A percentile compares a stretch with the other conserved stretches of the same genome.
phyloP scores from a whole-genome alignment of 2,888 invertebrate species.

The Brachyptera risi region DNA sequence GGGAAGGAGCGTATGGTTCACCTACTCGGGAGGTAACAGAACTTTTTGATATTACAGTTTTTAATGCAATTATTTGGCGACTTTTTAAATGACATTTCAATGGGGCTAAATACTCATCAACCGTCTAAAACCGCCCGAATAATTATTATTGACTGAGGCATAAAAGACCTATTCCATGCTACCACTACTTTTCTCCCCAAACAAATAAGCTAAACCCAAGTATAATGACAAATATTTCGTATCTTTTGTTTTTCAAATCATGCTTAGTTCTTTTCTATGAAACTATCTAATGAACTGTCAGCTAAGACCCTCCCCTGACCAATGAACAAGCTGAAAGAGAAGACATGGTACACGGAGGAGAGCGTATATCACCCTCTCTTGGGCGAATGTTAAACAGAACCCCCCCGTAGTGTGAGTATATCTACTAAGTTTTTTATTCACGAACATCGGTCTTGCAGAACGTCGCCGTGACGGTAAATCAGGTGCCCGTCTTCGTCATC shows the following conservation, averaged over 20 bases:
- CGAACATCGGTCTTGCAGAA: constrained; percentile 99
- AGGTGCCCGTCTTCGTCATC: constrained; percentile 99
- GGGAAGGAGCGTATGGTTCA: too few relatives aligned
- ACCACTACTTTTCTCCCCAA: not conserved
- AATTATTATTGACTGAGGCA: too few relatives aligned
- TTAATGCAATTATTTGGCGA: too few relatives aligned
- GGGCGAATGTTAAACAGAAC: not conserved
- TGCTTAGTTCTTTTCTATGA: not conserved
- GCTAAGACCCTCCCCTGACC: not conserved
- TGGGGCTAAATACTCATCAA: too few relatives aligned
- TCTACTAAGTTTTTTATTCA: constrained; percentile 60
- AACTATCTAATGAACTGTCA: not conserved
- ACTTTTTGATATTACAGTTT: too few relatives aligned
- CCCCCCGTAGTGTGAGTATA: constrained; percentile 31
- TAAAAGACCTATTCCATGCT: not conserved
- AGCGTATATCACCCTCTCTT: too few relatives aligned
- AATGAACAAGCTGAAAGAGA: constrained; percentile 17
- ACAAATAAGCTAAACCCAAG: not conserved
- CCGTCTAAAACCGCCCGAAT: too few relatives aligned
- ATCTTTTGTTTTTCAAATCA: not conserved
- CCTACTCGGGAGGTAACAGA: too few relatives aligned
- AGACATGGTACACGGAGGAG: constrained; percentile 10
- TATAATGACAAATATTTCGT: not conserved
- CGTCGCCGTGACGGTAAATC: constrained; percentile 98
- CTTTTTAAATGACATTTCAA: too few relatives aligned